Evolutionary conservation across 2,888 invertebrate genomes (phyloP).

Genomic region (Noctua fimbriata): DNA sequence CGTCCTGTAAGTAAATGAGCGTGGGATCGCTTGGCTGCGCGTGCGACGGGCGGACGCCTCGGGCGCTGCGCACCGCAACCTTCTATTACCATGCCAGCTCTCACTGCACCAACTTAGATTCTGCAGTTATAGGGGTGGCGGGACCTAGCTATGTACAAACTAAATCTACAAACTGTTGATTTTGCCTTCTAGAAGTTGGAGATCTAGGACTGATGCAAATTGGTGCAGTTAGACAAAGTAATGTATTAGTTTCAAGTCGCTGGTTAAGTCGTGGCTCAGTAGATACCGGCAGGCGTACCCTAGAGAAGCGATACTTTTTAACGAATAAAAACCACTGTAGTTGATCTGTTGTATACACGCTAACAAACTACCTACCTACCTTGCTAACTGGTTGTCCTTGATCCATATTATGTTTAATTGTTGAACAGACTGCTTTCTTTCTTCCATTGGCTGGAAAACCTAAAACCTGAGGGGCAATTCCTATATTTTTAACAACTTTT

Average conservation of each 20-base stretch:
- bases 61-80: slow-evolving; percentile 73
- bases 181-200: background rate
- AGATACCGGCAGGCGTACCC: slow-evolving; percentile 2
- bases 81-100: slow-evolving; percentile 69
- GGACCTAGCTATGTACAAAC: background rate
- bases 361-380: background rate
- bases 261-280: background rate
- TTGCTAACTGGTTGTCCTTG: background rate
- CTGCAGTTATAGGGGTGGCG: slow-evolving; percentile 30
- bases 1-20: slow-evolving; percentile 78
- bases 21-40: slow-evolving; percentile 79
- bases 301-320: too few species aligned
- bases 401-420: background rate
- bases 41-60: slow-evolving; percentile 77
- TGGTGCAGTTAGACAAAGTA: background rate
- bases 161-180: background rate
- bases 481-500: background rate
- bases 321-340: background rate
- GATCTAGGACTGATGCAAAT: background rate
- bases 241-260: background rate
- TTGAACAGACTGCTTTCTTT: background rate
- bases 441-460: background rate
- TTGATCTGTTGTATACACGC: background rate
- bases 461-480: background rate
- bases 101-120: slow-evolving; percentile 47